Percentiles rank a stretch among this genome's conserved stretches.
Evolutionary conservation across 2,888 invertebrate species (phyloP).

Genomic region (Tortricodes alternella): DNA sequence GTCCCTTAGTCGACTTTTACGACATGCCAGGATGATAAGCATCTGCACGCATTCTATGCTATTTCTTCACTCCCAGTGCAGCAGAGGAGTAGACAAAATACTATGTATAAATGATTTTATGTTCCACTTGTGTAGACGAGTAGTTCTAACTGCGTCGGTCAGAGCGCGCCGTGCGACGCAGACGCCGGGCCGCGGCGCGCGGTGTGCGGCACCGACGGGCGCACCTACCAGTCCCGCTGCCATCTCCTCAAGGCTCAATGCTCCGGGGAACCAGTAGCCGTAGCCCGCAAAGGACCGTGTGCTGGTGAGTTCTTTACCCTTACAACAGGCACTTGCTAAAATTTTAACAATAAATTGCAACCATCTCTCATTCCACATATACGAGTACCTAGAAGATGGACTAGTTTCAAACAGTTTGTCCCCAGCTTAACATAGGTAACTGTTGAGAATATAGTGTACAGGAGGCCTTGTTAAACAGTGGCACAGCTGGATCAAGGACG

Average conservation of each 20-base stretch:
- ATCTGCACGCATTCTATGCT: too few species aligned
- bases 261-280: constrained; percentile 86
- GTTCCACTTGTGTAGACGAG: constrained; percentile 38
- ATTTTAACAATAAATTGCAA: too few species aligned
- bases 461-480: constrained; percentile 17
- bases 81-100: too few species aligned
- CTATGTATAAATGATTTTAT: neutral
- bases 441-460: constrained; percentile 12
- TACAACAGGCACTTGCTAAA: too few species aligned
- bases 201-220: constrained; percentile 91
- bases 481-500: constrained; percentile 15
- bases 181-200: constrained; percentile 67
- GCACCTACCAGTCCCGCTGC: constrained; percentile 92
- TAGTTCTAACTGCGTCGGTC: constrained; percentile 55
- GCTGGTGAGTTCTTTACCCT: constrained; percentile 79
- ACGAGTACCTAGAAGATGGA: too few species aligned
- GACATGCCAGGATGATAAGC: too few species aligned
- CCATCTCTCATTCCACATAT: too few species aligned
- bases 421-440: too few species aligned
- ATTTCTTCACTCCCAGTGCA: too few species aligned
- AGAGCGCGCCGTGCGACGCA: constrained; percentile 70
- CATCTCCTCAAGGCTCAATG: constrained; percentile 90
- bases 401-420: too few species aligned
- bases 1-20: too few species aligned
- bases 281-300: constrained; percentile 89